Evolutionary conservation across 1,140 invertebrate genomes (phyloP), one percentile per base, ranked within the genome.

Genomic region (Aethina tumida): DNA sequence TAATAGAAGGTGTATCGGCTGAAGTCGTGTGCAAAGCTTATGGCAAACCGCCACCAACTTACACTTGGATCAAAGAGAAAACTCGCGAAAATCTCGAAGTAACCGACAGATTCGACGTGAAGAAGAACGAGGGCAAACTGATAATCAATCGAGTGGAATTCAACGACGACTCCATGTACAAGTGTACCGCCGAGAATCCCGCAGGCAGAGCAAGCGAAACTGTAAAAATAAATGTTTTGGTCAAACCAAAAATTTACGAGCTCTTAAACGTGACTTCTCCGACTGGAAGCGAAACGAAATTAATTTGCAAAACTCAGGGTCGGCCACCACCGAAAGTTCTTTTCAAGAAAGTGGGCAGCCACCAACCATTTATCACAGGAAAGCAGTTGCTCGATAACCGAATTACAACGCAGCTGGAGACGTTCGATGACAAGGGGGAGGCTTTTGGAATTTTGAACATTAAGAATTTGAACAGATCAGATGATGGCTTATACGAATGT

Each of bases 401-500:
- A 72, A 83, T 54, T 70, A 73, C 26, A 5, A 29, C 45, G 17
- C 30, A 50, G 13, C 32, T 41, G 19, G 5, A 38, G 9, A 20
- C 19, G 13, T 36, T 40, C 38, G 63, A 31, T 1, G 46, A 50
- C 15, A 28, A 46, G 33, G 67, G 70, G 9, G 73, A 82, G 50
- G 74, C 75, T 0, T 65, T 68, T 30, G 81, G 73, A 4, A 73
- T 69, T 6, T 63, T 87, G 17, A 70, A 66, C 5, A 81, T 87
- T 47, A 33, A 64, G n/a, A 66, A 67, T 24, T 49, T 80, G 10
- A 66, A 64, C 27, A 73, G 81, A 22, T 66, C 67, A 1, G 84
- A 94, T 59, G 89, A 93, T 63, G 91, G 89, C 1, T 60, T 93
- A 1, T 95, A 95, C 59, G 84, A 81, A 52, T 95, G 90, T 53